phyloP scores from a whole-genome alignment of 2,113 vertebrate species.

The Nannobrachium achirus region DNA sequence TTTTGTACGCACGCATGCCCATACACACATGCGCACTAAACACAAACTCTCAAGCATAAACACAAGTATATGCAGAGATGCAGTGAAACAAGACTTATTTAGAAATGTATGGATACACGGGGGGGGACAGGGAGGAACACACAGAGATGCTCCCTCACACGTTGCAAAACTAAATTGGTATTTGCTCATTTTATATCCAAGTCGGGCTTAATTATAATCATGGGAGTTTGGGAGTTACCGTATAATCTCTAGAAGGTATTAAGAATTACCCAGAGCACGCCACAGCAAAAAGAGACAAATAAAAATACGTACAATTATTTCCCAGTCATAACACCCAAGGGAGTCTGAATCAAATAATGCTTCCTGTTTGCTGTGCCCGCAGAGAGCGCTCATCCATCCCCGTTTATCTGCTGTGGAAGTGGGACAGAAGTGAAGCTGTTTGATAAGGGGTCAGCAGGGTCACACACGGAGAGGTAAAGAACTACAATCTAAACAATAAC shows the following conservation, averaged over 20 bases:
- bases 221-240: conserved; percentile 79
- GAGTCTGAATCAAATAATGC: conserved; percentile 72
- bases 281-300: conserved; percentile 73
- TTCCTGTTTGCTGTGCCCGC: conserved; percentile 65
- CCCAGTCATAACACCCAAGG: conserved; percentile 71
- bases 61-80: conserved; percentile 41
- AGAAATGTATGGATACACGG: conserved; percentile 43
- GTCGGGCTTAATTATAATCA: conserved; percentile 80
- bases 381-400: conserved; percentile 65
- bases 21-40: conserved; percentile 9
- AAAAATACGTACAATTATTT: conserved; percentile 78
- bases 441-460: conserved; percentile 62
- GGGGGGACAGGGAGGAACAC: conserved; percentile 53
- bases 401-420: conserved; percentile 66
- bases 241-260: conserved; percentile 80
- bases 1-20: not conserved
- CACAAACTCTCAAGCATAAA: conserved; percentile 50
- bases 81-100: conserved; percentile 10
- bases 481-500: not conserved
- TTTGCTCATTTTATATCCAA: conserved; percentile 80
- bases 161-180: conserved; percentile 77
- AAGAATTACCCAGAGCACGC: conserved; percentile 76
- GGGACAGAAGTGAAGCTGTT: conserved; percentile 40
- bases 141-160: conserved; percentile 75
- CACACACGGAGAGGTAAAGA: conserved; percentile 33